Base-by-base conservation (phyloP, 2,113 vertebrate genomes). In the Trichechus manatus region DNA sequence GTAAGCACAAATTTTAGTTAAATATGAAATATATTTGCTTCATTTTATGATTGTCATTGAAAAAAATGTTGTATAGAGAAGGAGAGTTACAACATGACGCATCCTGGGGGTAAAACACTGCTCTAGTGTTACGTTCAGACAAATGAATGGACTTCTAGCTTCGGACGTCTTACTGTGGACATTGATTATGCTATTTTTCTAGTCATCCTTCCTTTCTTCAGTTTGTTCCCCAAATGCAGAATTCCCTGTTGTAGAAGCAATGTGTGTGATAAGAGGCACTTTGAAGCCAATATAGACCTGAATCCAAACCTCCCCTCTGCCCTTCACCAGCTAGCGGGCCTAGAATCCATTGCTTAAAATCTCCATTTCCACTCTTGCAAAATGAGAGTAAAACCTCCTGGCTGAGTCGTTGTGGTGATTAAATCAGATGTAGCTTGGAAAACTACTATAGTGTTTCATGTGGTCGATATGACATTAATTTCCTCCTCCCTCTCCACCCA, bases 101-200 rank as follows among this genome's bases (percentile, higher is more conserved):
- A 74, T n/a, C 9, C 22, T 27, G 42, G 36, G 6, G 6, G 1
- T 33, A 29, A 75, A 63, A n/a, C 50, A 25, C 14, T 39, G 25
- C 33, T 19, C 27, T 23, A 20, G 2, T 68, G 64, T 72, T 61
- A 68, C 20, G 31, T 87, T 87, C 82, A 72, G 56, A 70, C 23
- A 29, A 66, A 72, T 14, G 50, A 66, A 33, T 27, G 74, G 42
- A 78, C 39, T 23, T 84, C 13, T 78, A 29, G 39, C 29, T 36
- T 96, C 59, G 23, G 2, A 11, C 13, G 1, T 84, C 74, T 92
- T 74, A 23, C 59, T 42, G 4, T 29, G n/a, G 50, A 80, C 85
- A 42, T 42, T 86, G 50, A n/a, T 61, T 89, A 36, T 31, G 31
- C 19, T 47, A n/a, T 61, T 94, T 61, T 89, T 95, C n/a, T 74